These are phyloP conservation scores for Atta colombica DNA, from an alignment of 1,140 invertebrate genomes.

Conservation along the genomic window DNA sequence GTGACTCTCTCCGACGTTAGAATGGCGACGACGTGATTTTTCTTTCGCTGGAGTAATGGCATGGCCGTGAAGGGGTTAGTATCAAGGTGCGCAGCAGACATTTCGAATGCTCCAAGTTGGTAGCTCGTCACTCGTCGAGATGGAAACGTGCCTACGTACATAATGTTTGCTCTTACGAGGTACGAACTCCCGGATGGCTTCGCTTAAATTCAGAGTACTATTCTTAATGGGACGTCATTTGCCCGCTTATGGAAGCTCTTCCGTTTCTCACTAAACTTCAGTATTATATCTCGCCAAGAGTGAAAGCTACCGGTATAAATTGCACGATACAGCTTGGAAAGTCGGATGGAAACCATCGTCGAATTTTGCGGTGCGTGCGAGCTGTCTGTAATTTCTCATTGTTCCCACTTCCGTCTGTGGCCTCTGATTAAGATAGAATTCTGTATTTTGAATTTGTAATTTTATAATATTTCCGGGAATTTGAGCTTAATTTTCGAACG, in stretches of 20 bases:
- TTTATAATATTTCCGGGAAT: constrained; percentile 22
- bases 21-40: constrained; percentile 33
- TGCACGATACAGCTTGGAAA: constrained; percentile 16
- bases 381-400: background rate
- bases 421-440: constrained; percentile 1
- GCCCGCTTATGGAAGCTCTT: constrained; percentile 8
- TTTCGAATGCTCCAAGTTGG: background rate
- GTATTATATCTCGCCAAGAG: constrained; percentile 8
- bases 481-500: background rate
- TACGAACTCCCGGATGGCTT: constrained; percentile 51
- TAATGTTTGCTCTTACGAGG: constrained; percentile 51
- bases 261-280: constrained; percentile 36
- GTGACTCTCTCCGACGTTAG: background rate
- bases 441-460: background rate
- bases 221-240: constrained; percentile 58
- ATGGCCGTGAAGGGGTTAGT: constrained; percentile 30
- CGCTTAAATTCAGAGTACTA: constrained; percentile 45
- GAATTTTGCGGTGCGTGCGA: constrained; percentile 32
- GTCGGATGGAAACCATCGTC: background rate
- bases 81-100: constrained; percentile 12
- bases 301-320: constrained; percentile 20
- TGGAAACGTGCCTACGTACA: constrained; percentile 23
- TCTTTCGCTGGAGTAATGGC: constrained; percentile 34
- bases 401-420: background rate
- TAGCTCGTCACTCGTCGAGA: background rate